These are phyloP conservation scores for Poecilia latipinna DNA, from an alignment of 2,113 vertebrate species.

Conservation along the genomic window DNA sequence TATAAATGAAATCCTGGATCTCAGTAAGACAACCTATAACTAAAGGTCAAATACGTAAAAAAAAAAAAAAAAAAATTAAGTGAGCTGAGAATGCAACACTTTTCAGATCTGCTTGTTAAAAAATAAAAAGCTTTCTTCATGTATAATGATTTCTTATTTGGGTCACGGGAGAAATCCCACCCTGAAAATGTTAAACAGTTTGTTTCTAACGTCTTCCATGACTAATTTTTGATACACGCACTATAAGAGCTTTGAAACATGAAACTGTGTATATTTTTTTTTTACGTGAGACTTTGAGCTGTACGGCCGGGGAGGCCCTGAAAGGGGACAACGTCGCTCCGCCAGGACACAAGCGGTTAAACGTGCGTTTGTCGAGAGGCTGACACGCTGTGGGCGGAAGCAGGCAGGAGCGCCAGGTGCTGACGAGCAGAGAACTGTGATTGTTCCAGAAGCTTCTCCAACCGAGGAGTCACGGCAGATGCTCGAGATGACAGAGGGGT, in stretches of 20 bases:
- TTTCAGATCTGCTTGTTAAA: no score
- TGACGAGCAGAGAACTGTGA: constrained; percentile 64
- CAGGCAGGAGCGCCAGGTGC: constrained; percentile 71
- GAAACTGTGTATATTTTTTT: neutral
- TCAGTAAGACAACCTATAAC: no score
- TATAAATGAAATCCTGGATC: no score
- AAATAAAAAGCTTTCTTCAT: no score
- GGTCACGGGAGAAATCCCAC: no score
- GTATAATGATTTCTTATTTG: no score
- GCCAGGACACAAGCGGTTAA: neutral
- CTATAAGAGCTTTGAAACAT: neutral
- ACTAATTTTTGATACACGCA: no score
- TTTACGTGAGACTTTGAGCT: neutral
- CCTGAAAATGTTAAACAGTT: no score
- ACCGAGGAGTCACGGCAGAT: constrained; percentile 66
- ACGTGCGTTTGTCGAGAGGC: neutral
- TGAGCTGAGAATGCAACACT: no score
- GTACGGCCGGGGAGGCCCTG: neutral
- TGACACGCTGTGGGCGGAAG: constrained; percentile 38
- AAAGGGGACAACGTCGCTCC: neutral
- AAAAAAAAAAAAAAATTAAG: no score
- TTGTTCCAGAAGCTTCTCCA: constrained; percentile 65
- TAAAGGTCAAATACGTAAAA: no score
- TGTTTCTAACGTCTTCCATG: no score
- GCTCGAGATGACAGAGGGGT: constrained; percentile 65